These are phyloP conservation scores for Drosophila chauvacae DNA, from an alignment of 1,140 invertebrate genomes.

Conservation along the genomic window DNA sequence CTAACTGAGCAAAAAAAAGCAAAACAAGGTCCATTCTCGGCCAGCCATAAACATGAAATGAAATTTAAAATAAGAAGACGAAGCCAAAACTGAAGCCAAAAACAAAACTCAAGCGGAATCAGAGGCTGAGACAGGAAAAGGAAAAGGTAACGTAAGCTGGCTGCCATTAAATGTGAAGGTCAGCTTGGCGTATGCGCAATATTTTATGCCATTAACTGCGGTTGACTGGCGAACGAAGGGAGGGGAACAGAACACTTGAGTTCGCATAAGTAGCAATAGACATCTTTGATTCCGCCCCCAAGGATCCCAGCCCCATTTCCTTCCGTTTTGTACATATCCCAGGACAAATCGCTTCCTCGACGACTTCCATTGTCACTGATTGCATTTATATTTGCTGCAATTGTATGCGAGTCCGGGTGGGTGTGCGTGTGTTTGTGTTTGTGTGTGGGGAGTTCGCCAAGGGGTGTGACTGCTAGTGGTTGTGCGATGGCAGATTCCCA, in stretches of 20 bases:
- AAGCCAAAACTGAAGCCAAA: constrained; percentile 5
- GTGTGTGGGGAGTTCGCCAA: constrained; percentile 5
- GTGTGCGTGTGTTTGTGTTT: background rate
- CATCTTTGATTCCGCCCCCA: constrained; percentile 31
- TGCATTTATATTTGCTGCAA: constrained; percentile 66
- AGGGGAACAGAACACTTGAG: constrained; percentile 19
- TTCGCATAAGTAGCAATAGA: constrained; percentile 40
- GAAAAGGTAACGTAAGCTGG: constrained; percentile 50
- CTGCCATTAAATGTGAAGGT: constrained; percentile 38
- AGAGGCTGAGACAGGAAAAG: constrained; percentile 30
- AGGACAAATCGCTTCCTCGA: constrained; percentile 49
- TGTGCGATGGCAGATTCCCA: constrained; percentile 47
- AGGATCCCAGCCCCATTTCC: constrained; percentile 10
- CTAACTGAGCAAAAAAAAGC: constrained; percentile 19
- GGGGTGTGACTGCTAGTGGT: constrained; percentile 12
- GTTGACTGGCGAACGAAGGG: background rate
- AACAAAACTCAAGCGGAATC: constrained; percentile 30
- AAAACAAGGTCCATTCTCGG: constrained; percentile 16
- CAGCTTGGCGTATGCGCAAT: constrained; percentile 64
- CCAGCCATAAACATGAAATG: constrained; percentile 30
- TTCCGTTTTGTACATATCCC: constrained; percentile 47
- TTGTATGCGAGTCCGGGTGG: constrained; percentile 30
- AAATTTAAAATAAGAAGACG: constrained; percentile 43
- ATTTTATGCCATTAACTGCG: constrained; percentile 48
- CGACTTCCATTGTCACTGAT: constrained; percentile 58